Base-by-base conservation (phyloP, 1,140 invertebrate species). In the Apis laboriosa region DNA sequence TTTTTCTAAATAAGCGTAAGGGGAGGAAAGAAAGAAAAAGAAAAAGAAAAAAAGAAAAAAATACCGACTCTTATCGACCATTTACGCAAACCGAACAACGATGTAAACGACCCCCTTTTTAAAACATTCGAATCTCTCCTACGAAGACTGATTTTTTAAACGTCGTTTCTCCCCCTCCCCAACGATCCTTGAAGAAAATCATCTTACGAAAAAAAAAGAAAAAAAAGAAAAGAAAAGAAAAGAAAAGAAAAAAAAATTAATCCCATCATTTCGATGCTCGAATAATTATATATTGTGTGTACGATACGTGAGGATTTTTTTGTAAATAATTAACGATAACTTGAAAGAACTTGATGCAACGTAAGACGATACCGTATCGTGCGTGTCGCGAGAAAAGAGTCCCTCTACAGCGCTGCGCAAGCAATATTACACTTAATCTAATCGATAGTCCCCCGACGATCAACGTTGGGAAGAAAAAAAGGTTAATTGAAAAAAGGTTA, bases 121-220 rank as follows among this genome's bases (percentile, higher is more conserved):
- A 60, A 58, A 86, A 88, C 85, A 70, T 86, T 84, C 84, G 77
- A 90, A 90, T 89, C 89, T 90, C 86, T 90, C 85, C 83, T 84
- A 82, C 80, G 80, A 93, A 93, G 92, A 93, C 92, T 93, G 92
- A 93, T 92, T 93, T 93, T 93, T 89, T 84, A 85, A 77, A 87
- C 17, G 67, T 61, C 55, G 72, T 86, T 89, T 86, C 67, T 82
- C 79, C 85, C 51, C 19, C 43, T 9, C 34, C 9, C n/a, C 11
- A 11, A 24, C 61, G 2, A 12, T 64, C 28, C 28, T 9, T 63
- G 49, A 51, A 9, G 8, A 2, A 64, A 17, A 58, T 13, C 66
- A 68, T 61, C 56, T 43, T 58, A 4, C 15, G n/a, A 61, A 43
- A 55, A 43, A 43, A 3, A 43, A 7, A 43, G 4, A 34, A 2